phyloP scores from a whole-genome alignment of 2,888 invertebrate genomes.

The Acleris cristana region DNA sequence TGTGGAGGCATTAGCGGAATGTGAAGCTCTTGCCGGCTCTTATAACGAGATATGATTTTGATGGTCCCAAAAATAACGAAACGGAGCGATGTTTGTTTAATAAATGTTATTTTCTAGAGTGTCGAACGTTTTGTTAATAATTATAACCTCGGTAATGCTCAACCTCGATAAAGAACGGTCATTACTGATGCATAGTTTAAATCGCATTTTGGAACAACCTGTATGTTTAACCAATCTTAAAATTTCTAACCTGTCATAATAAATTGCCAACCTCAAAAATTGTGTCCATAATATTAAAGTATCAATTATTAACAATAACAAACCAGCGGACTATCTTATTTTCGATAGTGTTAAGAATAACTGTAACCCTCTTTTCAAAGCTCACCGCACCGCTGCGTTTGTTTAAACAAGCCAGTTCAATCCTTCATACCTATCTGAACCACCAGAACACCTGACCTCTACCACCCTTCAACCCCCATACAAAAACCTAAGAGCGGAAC shows the following conservation, averaged over 20 bases:
- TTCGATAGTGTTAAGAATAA: conserved; percentile 1
- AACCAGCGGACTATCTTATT: too few relatives aligned
- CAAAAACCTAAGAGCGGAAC: not conserved
- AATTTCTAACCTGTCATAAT: too few relatives aligned
- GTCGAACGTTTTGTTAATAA: not conserved
- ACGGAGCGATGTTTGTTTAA: not conserved
- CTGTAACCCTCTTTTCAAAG: conserved; percentile 36
- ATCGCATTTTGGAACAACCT: too few relatives aligned
- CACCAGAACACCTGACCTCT: not conserved
- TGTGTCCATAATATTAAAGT: too few relatives aligned
- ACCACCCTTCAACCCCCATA: not conserved
- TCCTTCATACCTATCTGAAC: conserved; percentile 23
- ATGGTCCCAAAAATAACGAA: not conserved
- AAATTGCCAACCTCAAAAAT: too few relatives aligned
- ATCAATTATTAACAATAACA: too few relatives aligned
- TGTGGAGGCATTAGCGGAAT: conserved; percentile 34
- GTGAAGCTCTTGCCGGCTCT: conserved; percentile 39
- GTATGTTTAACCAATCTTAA: too few relatives aligned
- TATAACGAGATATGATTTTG: conserved; percentile 22
- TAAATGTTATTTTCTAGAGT: not conserved
- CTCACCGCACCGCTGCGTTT: conserved; percentile 39
- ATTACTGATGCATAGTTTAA: too few relatives aligned
- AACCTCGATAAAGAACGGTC: too few relatives aligned
- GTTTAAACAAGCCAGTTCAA: conserved; percentile 30
- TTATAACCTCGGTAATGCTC: too few relatives aligned